Conservation (phyloP, 2,797 vertebrate genomes). For the Lacerta bilineata region DNA sequence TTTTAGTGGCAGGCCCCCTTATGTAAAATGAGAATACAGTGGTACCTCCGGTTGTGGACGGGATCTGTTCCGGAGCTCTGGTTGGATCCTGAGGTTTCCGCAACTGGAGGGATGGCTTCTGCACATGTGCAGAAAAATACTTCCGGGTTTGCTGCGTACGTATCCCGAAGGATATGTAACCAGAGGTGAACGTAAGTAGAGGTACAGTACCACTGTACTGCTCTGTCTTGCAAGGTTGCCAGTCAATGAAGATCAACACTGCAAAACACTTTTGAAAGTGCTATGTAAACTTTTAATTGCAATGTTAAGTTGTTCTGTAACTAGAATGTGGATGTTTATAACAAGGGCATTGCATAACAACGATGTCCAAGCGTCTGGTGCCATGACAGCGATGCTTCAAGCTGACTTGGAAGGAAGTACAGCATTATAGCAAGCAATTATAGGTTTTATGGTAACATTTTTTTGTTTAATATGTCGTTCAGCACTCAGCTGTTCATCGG, state of each 20-base stretch:
- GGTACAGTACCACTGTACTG: too few species aligned
- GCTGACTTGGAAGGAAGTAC: constrained; percentile 32
- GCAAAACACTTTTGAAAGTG: neutral
- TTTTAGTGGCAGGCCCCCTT: too few species aligned
- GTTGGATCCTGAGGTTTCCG: too few species aligned
- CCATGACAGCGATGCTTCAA: neutral
- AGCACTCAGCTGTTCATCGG: constrained; percentile 54
- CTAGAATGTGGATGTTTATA: constrained; percentile 23
- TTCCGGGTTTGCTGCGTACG: too few species aligned
- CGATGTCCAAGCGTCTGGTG: rapidly evolving
- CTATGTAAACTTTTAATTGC: neutral
- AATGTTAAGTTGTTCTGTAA: neutral
- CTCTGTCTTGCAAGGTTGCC: neutral
- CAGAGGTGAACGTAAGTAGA: too few species aligned
- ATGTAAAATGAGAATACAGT: neutral
- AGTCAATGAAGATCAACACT: neutral
- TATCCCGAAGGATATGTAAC: too few species aligned
- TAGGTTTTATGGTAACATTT: constrained; percentile 1
- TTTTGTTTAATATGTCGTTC: constrained; percentile 56
- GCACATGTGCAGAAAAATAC: too few species aligned
- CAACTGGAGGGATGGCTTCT: too few species aligned
- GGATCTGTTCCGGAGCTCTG: too few species aligned
- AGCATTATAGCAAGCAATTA: constrained; percentile 22
- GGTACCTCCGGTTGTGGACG: too few species aligned
- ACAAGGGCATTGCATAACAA: neutral